Percentiles rank a stretch among this genome's conserved stretches.
phyloP scores from a whole-genome alignment of 2,888 invertebrate species.

The Lithophane leautieri region DNA sequence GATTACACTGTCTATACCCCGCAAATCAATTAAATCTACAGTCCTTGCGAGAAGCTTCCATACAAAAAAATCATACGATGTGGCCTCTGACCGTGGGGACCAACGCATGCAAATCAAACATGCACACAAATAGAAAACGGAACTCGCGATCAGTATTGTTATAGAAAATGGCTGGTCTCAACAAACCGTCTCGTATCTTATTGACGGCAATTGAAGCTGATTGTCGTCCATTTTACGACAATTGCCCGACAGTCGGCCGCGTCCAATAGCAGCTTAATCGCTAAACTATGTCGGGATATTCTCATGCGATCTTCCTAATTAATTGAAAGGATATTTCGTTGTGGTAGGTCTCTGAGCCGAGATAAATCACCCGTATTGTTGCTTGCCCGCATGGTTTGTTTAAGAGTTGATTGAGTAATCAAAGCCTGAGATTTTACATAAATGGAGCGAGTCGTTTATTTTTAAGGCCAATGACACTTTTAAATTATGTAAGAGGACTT shows the following conservation, averaged over 20 bases:
- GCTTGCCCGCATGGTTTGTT: constrained; percentile 42
- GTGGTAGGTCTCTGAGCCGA: constrained; percentile 65
- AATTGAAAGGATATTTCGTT: constrained; percentile 79
- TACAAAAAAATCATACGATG: constrained; percentile 15
- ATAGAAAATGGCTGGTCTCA: constrained; percentile 69
- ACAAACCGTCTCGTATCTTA: constrained; percentile 80
- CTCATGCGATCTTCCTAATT: constrained; percentile 84
- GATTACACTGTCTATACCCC: neutral
- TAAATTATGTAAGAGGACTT: constrained; percentile 20
- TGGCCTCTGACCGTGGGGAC: constrained; percentile 31
- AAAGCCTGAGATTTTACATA: constrained; percentile 46
- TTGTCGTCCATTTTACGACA: constrained; percentile 87
- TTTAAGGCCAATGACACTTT: constrained; percentile 38
- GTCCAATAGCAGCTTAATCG: constrained; percentile 79
- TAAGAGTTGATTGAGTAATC: constrained; percentile 40
- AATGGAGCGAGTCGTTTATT: constrained; percentile 10
- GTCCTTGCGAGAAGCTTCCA: constrained; percentile 12
- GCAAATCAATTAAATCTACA: constrained; percentile 50
- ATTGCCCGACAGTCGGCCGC: constrained; percentile 76
- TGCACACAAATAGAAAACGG: constrained; percentile 63
- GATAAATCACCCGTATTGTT: constrained; percentile 45
- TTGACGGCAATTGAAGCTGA: constrained; percentile 88
- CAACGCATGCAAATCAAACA: constrained; percentile 53
- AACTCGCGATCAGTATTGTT: constrained; percentile 66
- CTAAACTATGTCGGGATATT: constrained; percentile 82